Evolutionary conservation across 1,140 invertebrate genomes (phyloP).

Genomic region (Drosophila nigromelanica): DNA sequence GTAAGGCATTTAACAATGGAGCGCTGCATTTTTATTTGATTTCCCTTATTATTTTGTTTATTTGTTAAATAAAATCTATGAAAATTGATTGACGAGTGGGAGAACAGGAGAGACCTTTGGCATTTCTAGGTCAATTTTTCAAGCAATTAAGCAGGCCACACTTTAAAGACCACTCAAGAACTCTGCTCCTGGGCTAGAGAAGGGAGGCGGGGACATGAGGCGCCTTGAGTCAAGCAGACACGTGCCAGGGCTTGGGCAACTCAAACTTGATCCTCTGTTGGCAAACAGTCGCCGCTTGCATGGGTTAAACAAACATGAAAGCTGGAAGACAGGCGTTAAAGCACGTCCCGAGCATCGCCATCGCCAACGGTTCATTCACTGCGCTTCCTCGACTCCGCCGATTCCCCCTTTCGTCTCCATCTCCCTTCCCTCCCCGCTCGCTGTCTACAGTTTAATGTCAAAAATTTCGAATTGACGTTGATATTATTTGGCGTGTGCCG

Average conservation of each 20-base stretch:
- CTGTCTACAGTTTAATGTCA: conserved; percentile 53
- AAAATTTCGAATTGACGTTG: conserved; percentile 61
- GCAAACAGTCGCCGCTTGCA: conserved; percentile 55
- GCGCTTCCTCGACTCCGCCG: neutral
- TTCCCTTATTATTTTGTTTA: conserved; percentile 28
- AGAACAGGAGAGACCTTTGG: neutral
- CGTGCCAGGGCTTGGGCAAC: conserved; percentile 49
- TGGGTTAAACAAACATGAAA: conserved; percentile 63
- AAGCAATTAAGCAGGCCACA: conserved; percentile 49
- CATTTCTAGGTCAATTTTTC: conserved; percentile 53
- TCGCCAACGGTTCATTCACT: conserved; percentile 54
- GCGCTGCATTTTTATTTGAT: conserved; percentile 2
- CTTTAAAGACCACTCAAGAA: conserved; percentile 37
- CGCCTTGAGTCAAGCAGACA: conserved; percentile 31
- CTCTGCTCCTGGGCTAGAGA: neutral
- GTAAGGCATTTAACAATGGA: conserved; percentile 1
- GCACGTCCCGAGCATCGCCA: conserved; percentile 50
- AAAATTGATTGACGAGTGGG: conserved; percentile 34
- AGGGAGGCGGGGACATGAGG: neutral
- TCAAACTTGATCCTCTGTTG: conserved; percentile 53
- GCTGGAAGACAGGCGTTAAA: conserved; percentile 64
- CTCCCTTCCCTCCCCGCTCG: neutral
- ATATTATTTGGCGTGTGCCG: conserved; percentile 65
- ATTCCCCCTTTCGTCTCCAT: neutral
- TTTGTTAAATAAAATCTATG: conserved; percentile 64